Percentiles rank a stretch among this genome's conserved stretches.
phyloP scores from a whole-genome alignment of 2,797 vertebrate species.

The Catamblyrhynchus diadema region DNA sequence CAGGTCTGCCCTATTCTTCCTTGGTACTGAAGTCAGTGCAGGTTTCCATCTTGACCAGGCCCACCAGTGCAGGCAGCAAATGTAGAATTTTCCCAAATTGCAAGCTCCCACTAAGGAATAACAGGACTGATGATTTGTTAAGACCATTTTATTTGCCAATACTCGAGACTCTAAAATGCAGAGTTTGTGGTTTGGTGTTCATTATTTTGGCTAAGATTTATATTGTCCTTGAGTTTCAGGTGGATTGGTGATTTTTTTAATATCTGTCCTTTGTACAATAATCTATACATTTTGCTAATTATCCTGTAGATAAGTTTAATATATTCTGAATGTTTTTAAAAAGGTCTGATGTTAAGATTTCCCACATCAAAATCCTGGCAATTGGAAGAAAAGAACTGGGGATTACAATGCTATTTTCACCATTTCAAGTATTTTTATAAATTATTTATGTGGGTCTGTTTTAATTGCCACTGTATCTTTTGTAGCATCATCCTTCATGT shows the following conservation, averaged over 20 bases:
- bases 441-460: conserved; percentile 70
- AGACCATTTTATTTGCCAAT: conserved; percentile 23
- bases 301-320: conserved; percentile 74
- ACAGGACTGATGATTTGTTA: neutral
- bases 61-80: neutral
- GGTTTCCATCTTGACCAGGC: neutral
- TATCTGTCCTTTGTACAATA: conserved; percentile 74
- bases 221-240: conserved; percentile 62
- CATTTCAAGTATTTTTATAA: conserved; percentile 76
- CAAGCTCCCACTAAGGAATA: neutral
- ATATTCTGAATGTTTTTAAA: conserved; percentile 73
- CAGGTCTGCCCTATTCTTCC: neutral
- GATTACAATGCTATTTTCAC: conserved; percentile 66
- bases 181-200: conserved; percentile 9
- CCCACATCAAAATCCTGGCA: conserved; percentile 39
- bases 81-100: neutral
- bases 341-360: conserved; percentile 49
- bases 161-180: neutral
- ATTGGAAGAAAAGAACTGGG: conserved; percentile 69
- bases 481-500: conserved; percentile 67
- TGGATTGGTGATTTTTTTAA: conserved; percentile 62
- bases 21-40: neutral
- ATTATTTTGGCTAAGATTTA: conserved; percentile 45
- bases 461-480: conserved; percentile 72
- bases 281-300: conserved; percentile 75